Evolutionary conservation across 2,797 vertebrate species (phyloP).

Genomic region (Xenopus petersii): DNA sequence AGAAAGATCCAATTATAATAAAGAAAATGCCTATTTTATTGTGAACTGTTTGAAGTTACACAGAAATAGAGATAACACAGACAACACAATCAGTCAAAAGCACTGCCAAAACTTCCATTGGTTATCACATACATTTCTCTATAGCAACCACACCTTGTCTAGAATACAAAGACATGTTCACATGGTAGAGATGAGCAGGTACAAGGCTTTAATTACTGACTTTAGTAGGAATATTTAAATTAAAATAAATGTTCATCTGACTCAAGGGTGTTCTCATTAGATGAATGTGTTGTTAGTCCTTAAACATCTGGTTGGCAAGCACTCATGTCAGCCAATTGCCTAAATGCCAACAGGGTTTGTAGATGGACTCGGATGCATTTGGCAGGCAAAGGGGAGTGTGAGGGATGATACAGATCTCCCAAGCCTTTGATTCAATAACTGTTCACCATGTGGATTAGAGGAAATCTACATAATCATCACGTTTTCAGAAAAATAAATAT

Average conservation of each 20-base stretch:
- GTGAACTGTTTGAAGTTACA: conserved; percentile 16
- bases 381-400: conserved; percentile 23
- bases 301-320: conserved; percentile 47
- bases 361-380: conserved; percentile 35
- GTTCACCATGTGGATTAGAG: conserved; percentile 29
- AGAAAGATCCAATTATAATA: too few relatives aligned
- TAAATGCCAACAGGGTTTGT: conserved; percentile 38
- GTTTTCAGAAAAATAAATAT: conserved; percentile 27
- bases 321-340: conserved; percentile 33
- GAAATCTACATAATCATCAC: conserved; percentile 15
- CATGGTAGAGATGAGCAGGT: neutral
- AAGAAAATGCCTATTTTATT: conserved; percentile 9
- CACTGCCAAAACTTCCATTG: conserved; percentile 8
- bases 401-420: conserved; percentile 13
- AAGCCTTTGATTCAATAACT: conserved; percentile 44
- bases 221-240: conserved; percentile 21
- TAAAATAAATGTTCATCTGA: conserved; percentile 24
- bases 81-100: conserved; percentile 20
- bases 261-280: conserved; percentile 25
- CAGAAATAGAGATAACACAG: conserved; percentile 24
- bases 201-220: conserved; percentile 23
- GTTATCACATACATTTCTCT: conserved; percentile 12
- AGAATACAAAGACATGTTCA: neutral
- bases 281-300: conserved; percentile 39
- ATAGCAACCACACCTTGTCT: neutral